Base-by-base conservation (phyloP, 2,113 vertebrate genomes). In the Enhydra lutris region DNA sequence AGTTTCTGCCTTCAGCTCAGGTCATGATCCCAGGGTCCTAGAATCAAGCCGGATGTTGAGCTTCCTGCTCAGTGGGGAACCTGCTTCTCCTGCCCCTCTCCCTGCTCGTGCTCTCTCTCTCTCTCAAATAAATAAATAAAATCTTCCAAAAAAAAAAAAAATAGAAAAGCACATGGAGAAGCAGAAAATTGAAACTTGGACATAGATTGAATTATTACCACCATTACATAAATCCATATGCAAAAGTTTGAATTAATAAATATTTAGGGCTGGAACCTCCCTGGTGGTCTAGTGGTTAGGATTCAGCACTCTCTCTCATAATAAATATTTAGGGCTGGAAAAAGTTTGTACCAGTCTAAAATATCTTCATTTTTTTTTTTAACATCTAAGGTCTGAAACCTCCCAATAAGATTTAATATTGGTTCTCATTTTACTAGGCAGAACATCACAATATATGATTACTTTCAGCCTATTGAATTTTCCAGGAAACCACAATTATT, bases 201-300 rank as follows among this genome's bases (percentile, higher is more conserved):
- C 39, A 74, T 85, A 82, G 39, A 59, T 17, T 79, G 34, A 29
- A 80, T 61, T 42, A n/a, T 26, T 87, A 65, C 7, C 31, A 73
- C 31, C 24, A 8, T 67, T 67, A 34, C 17, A 47, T 7, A 76
- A 7, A 67, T 26, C 13, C 4, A 65, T 65, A 52, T 23, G 9
- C 34, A 94, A 79, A 93, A 88, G 9, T 36, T 96, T 74, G 55
- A 82, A 76, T 92, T 39, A 69, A 92, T 80, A 73, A 85, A 81
- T 6, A 15, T 57, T 96, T 69, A 67, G 5, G 21, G 3, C 4
- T 26, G 23, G 36, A 76, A 96, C 39, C 39, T 42, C 39, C 39
- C 39, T 42, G 39, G 39, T 42, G 39, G 39, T 42, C 39, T 42
- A 42, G 39, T 42, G 39, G 39, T 42, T 42, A 42, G 39, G 39